Percentiles rank a stretch among this genome's conserved stretches.
Evolutionary conservation across 2,797 vertebrate genomes (phyloP).

Genomic region (Clarias laeviceps): DNA sequence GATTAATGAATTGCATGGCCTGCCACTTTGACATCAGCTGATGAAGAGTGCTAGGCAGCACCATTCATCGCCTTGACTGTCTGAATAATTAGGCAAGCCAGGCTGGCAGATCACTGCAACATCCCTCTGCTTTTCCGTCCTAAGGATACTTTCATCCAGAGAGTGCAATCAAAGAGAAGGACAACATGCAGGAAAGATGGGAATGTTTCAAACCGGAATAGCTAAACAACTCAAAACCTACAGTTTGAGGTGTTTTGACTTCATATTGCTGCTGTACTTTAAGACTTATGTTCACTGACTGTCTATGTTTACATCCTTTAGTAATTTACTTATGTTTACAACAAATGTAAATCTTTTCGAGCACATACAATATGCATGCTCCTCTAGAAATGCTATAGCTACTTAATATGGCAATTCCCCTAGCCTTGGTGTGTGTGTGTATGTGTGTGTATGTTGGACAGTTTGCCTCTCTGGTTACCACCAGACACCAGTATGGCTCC

Average conservation of each 20-base stretch:
- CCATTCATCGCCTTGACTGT: slow-evolving; percentile 46
- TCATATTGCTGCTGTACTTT: not conserved
- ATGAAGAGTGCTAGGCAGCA: slow-evolving; percentile 53
- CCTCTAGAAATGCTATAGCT: not conserved
- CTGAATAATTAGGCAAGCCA: slow-evolving; percentile 46
- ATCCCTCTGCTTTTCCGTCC: slow-evolving; percentile 8
- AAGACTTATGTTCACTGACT: not conserved
- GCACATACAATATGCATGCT: not conserved
- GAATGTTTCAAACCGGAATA: slow-evolving; percentile 37
- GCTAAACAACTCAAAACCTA: slow-evolving; percentile 14
- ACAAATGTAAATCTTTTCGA: not conserved
- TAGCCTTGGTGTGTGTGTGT: slow-evolving; percentile 4
- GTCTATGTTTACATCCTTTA: not conserved
- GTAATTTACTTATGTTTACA: not conserved
- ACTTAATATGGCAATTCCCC: slow-evolving; percentile 9
- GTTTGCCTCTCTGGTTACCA: slow-evolving; percentile 47
- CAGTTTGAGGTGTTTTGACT: not conserved
- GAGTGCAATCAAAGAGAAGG: slow-evolving; percentile 15
- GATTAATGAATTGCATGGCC: slow-evolving; percentile 66
- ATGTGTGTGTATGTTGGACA: slow-evolving; percentile 9
- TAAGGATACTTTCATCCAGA: not conserved
- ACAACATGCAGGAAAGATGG: slow-evolving; percentile 37
- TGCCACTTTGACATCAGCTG: slow-evolving; percentile 59
- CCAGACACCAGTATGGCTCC: slow-evolving; percentile 33
- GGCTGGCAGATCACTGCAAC: slow-evolving; percentile 23